phyloP scores from a whole-genome alignment of 2,113 vertebrate species.

The Orientallactaga bullata region DNA sequence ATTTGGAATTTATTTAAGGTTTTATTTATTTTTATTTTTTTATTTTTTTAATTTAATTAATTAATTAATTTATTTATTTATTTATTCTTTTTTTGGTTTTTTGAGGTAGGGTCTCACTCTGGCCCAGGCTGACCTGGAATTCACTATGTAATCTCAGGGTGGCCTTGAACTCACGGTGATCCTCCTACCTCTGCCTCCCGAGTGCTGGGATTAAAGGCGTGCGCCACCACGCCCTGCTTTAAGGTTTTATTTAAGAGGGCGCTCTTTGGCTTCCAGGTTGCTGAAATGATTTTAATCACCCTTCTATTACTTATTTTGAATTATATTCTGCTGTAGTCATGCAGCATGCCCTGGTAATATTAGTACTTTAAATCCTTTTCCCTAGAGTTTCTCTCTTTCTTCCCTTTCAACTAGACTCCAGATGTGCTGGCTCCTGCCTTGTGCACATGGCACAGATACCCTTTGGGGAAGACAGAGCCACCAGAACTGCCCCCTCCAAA shows the following conservation, averaged over 20 bases:
- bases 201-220: too few relatives aligned
- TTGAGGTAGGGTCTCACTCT: too few relatives aligned
- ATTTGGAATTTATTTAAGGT: not conserved
- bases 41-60: too few relatives aligned
- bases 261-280: slow-evolving; percentile 10
- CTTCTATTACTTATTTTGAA: not conserved
- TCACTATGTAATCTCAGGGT: too few relatives aligned
- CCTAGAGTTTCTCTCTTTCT: not conserved
- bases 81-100: too few relatives aligned
- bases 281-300: not conserved
- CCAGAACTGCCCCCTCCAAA: not conserved
- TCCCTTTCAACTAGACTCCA: not conserved
- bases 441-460: not conserved
- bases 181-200: too few relatives aligned
- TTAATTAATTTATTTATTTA: too few relatives aligned
- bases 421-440: not conserved
- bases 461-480: not conserved
- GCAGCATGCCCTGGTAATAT: not conserved
- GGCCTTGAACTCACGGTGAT: too few relatives aligned
- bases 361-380: not conserved
- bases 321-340: not conserved
- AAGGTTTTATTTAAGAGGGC: slow-evolving; percentile 8
- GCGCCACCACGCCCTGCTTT: too few relatives aligned
- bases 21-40: too few relatives aligned
- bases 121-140: too few relatives aligned